Conservation (phyloP, 2,797 vertebrate genomes). For the Myotis daubentonii region DNA sequence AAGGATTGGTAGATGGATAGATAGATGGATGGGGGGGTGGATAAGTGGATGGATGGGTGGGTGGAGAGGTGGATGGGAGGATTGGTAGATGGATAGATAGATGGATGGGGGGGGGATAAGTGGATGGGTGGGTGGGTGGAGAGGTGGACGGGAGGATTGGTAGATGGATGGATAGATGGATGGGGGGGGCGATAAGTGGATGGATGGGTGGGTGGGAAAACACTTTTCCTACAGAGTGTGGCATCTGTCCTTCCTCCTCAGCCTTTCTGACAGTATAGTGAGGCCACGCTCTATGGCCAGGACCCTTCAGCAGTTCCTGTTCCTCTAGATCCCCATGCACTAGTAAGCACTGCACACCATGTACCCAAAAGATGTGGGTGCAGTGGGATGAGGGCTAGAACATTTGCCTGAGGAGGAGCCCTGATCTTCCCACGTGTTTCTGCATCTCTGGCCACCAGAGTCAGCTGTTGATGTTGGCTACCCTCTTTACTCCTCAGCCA, state of each 20-base stretch:
- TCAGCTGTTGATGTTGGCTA: not conserved
- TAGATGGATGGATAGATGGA: not conserved
- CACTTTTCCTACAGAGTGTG: not conserved
- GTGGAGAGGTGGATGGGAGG: not conserved
- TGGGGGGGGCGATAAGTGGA: too few relatives aligned
- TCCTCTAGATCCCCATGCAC: not conserved
- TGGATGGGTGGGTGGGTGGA: not conserved
- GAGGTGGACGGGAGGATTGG: not conserved
- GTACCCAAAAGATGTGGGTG: not conserved
- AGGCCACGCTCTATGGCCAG: not conserved
- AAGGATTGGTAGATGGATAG: too few relatives aligned
- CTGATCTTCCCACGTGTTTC: not conserved
- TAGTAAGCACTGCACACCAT: not conserved
- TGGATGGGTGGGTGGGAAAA: not conserved
- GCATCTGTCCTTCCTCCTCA: not conserved
- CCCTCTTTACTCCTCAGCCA: not conserved
- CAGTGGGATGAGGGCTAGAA: not conserved
- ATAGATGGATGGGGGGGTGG: too few relatives aligned
- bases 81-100: not conserved
- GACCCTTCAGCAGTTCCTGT: not conserved
- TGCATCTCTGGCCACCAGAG: not conserved
- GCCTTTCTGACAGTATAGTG: not conserved
- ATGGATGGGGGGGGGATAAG: too few relatives aligned
- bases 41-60: too few relatives aligned
- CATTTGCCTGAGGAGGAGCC: not conserved